Conservation (phyloP, 2,797 vertebrate species). For the Cetoscarus ocellatus region DNA sequence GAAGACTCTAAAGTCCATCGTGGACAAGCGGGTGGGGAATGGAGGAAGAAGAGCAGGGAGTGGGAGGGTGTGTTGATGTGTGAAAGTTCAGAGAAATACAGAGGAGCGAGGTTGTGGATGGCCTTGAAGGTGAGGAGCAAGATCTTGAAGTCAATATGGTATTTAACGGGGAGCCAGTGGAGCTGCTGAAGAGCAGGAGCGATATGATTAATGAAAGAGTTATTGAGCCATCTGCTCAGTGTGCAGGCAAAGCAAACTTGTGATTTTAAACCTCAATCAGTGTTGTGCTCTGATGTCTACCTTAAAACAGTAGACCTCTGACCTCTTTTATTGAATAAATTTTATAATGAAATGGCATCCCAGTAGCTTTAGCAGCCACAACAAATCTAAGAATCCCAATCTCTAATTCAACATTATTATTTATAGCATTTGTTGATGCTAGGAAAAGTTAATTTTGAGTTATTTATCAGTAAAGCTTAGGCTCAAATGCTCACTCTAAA, state of each 20-base stretch:
- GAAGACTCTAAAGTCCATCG: too few species aligned
- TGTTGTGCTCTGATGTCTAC: constrained; percentile 2
- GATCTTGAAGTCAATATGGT: too few species aligned
- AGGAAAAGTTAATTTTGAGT: not conserved
- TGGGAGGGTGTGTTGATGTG: too few species aligned
- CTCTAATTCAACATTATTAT: not conserved
- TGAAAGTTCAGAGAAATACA: too few species aligned
- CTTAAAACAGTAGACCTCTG: constrained; percentile 6
- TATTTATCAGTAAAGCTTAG: constrained; percentile 8
- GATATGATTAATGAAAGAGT: not conserved
- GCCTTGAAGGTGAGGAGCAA: too few species aligned
- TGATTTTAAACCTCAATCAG: constrained; percentile 21
- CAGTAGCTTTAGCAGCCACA: not conserved
- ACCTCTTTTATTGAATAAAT: constrained; percentile 13
- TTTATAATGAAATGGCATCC: not conserved
- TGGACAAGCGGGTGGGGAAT: too few species aligned
- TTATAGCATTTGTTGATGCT: not conserved
- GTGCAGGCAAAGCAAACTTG: not conserved
- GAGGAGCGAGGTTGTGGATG: too few species aligned
- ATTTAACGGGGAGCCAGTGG: too few species aligned
- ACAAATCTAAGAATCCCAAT: not conserved
- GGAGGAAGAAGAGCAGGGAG: too few species aligned
- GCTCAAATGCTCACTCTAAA: constrained; percentile 14
- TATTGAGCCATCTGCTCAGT: constrained; percentile 17
- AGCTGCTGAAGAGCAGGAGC: too few species aligned